Conservation (phyloP, 2,797 vertebrate genomes). For the Lagocephalus sceleratus region DNA sequence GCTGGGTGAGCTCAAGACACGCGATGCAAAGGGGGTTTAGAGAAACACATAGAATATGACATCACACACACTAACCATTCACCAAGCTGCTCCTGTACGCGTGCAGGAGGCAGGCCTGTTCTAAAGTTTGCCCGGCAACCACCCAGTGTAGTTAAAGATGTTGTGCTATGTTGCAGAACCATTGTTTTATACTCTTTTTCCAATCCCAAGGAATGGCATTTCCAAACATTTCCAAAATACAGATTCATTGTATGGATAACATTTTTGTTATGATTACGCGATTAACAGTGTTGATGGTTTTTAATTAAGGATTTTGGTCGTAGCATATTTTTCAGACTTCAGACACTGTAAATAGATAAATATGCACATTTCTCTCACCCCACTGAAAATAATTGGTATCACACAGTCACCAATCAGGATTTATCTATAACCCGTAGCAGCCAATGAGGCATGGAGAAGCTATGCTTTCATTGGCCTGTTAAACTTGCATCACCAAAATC, state of each 20-base stretch:
- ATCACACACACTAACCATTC: constrained; percentile 66
- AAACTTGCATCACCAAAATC: constrained; percentile 53
- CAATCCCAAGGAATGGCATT: not conserved
- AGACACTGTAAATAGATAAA: constrained; percentile 29
- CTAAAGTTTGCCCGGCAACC: constrained; percentile 71
- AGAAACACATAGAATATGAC: constrained; percentile 47
- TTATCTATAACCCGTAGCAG: constrained; percentile 32
- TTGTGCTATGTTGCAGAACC: constrained; percentile 29
- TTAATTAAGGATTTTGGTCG: constrained; percentile 7
- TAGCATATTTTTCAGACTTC: constrained; percentile 28
- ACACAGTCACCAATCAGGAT: constrained; percentile 58
- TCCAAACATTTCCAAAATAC: constrained; percentile 1
- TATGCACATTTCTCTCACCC: constrained; percentile 45
- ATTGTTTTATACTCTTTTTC: constrained; percentile 19
- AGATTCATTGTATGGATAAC: not conserved
- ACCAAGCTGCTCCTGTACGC: constrained; percentile 43
- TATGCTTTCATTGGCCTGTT: constrained; percentile 50
- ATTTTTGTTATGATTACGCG: constrained; percentile 5
- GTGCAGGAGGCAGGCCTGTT: constrained; percentile 19
- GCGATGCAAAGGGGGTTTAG: constrained; percentile 68
- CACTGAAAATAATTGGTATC: constrained; percentile 24
- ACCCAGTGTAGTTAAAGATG: constrained; percentile 47
- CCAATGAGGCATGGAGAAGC: constrained; percentile 63
- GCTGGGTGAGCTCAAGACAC: constrained; percentile 73
- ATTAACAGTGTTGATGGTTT: not conserved